Evolutionary conservation across 2,888 invertebrate genomes (phyloP).

Genomic region (Mythimna loreyi): DNA sequence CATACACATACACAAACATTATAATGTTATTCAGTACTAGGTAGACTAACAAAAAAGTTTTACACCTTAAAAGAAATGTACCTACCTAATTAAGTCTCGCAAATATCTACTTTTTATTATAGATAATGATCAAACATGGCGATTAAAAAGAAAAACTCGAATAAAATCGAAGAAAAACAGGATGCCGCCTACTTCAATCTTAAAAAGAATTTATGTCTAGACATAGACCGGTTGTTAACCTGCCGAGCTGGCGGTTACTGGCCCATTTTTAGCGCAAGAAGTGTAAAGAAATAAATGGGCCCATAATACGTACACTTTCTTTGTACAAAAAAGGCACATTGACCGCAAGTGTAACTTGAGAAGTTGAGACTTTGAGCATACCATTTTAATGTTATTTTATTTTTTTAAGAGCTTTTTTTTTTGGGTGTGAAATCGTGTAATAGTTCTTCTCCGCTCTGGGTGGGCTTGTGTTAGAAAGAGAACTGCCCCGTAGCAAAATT

Average conservation of each 20-base stretch:
- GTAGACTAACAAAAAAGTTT: not conserved
- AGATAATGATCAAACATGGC: not conserved
- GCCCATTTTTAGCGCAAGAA: not conserved
- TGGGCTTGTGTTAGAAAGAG: too few species aligned
- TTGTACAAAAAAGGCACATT: not conserved
- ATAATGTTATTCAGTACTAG: too few species aligned
- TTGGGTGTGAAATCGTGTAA: too few species aligned
- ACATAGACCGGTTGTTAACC: conserved; percentile 36
- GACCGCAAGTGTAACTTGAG: not conserved
- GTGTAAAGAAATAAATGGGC: not conserved
- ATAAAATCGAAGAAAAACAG: conserved; percentile 1
- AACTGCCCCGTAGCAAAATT: too few species aligned
- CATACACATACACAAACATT: too few species aligned
- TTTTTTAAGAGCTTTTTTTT: too few species aligned
- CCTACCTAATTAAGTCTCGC: too few species aligned
- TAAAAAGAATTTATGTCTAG: conserved; percentile 6
- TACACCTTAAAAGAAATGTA: too few species aligned
- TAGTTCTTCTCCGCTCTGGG: too few species aligned
- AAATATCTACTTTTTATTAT: not conserved
- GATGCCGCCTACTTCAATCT: not conserved
- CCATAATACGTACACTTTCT: conserved; percentile 14
- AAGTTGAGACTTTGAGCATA: not conserved
- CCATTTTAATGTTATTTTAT: not conserved
- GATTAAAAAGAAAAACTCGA: not conserved
- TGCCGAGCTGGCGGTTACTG: conserved; percentile 1